These are phyloP conservation scores for Sinocyclocheilus maitianheensis DNA, from an alignment of 2,113 vertebrate species.

Conservation along the genomic window DNA sequence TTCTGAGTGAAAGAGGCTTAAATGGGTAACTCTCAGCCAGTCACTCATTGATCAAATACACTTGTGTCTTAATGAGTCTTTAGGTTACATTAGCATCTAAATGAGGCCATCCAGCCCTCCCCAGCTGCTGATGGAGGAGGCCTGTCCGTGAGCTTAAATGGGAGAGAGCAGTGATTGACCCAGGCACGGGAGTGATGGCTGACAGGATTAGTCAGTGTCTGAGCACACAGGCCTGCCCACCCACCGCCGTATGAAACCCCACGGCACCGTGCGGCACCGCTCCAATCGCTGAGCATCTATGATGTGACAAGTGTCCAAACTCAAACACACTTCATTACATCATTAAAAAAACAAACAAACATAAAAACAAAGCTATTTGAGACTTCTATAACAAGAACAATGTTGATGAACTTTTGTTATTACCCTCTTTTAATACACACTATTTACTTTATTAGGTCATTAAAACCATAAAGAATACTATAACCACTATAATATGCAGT, in stretches of 20 bases:
- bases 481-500: not conserved
- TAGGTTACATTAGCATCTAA: constrained; percentile 56
- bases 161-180: constrained; percentile 39
- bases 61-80: constrained; percentile 54
- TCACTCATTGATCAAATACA: constrained; percentile 57
- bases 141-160: constrained; percentile 26
- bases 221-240: constrained; percentile 33
- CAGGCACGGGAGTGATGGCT: constrained; percentile 37
- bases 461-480: not conserved
- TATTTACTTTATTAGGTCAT: not conserved
- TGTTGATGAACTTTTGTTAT: not conserved
- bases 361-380: no score
- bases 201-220: constrained; percentile 47
- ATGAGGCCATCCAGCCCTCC: constrained; percentile 35
- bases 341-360: not conserved
- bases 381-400: not conserved
- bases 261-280: not conserved
- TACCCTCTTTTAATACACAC: not conserved
- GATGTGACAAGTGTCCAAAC: not conserved
- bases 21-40: constrained; percentile 50
- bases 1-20: no score
- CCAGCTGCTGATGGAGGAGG: constrained; percentile 16
- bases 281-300: not conserved
- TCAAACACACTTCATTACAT: not conserved
- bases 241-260: not conserved